Percentiles rank a stretch among this genome's conserved stretches.
These are phyloP conservation scores for Amblyopsis rosae DNA, from an alignment of 2,113 vertebrate species.

Conservation along the genomic window DNA sequence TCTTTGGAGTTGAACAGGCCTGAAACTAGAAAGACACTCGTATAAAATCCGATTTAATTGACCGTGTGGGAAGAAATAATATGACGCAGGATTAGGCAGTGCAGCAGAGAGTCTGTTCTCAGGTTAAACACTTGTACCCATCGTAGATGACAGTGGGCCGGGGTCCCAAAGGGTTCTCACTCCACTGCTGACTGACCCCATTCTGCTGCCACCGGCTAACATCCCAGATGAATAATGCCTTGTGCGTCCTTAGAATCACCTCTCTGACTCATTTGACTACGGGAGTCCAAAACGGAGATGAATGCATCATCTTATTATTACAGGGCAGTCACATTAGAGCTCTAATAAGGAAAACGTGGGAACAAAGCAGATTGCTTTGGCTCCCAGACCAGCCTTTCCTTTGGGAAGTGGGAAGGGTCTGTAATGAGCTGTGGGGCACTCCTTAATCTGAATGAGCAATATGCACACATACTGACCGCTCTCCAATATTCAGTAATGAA, in stretches of 20 bases:
- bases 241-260: constrained; percentile 15
- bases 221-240: constrained; percentile 21
- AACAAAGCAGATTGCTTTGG: constrained; percentile 52
- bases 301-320: constrained; percentile 18
- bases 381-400: constrained; percentile 35
- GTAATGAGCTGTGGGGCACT: constrained; percentile 32
- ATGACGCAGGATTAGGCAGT: constrained; percentile 35
- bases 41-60: constrained; percentile 40
- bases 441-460: constrained; percentile 53
- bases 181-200: constrained; percentile 14
- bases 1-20: no score
- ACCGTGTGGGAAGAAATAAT: constrained; percentile 51
- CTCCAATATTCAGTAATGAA: constrained; percentile 51
- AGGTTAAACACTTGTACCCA: constrained; percentile 11
- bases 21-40: background rate
- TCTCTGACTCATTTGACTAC: constrained; percentile 28
- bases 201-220: constrained; percentile 18
- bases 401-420: constrained; percentile 48
- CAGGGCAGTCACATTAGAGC: constrained; percentile 22
- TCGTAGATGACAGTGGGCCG: constrained; percentile 22
- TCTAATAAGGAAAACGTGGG: constrained; percentile 41
- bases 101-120: background rate
- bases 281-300: constrained; percentile 36
- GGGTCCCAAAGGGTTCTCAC: background rate
- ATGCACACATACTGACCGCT: constrained; percentile 40